Evolutionary conservation across 35 echinoderm and acorn worm genomes (phyloP).

Genomic region (Ophioderma brevispina): DNA sequence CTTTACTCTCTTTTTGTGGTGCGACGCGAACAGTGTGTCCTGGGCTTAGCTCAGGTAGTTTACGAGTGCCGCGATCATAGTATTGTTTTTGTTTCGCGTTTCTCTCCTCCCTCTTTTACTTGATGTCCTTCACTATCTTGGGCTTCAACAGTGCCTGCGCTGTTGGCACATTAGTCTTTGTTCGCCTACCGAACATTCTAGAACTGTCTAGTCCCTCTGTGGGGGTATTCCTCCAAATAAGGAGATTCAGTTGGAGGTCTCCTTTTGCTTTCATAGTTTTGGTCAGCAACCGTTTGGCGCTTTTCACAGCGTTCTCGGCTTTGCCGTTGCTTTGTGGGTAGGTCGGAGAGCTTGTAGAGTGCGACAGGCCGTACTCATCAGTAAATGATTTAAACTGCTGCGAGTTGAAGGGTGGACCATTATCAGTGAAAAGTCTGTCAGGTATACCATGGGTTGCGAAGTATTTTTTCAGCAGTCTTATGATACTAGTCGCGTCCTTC

Average conservation of each 20-base stretch:
- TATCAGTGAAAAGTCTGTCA: not conserved
- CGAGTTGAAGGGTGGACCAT: conserved; percentile 26
- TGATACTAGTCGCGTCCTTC: conserved; percentile 48
- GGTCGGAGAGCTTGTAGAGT: conserved; percentile 21
- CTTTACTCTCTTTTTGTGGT: not conserved
- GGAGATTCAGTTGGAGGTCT: conserved; percentile 24
- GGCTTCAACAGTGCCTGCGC: not conserved
- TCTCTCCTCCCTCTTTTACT: conserved; percentile 13
- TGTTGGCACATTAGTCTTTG: conserved; percentile 34
- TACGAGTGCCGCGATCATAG: conserved; percentile 42
- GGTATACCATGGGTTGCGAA: conserved; percentile 48
- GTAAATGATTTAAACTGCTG: conserved; percentile 29
- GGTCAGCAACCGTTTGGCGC: too few relatives aligned
- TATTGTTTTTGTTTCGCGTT: conserved; percentile 29
- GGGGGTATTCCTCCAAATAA: conserved; percentile 37
- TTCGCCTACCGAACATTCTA: conserved; percentile 17
- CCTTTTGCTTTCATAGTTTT: conserved; percentile 13
- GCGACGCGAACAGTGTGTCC: conserved; percentile 50
- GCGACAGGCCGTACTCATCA: conserved; percentile 7
- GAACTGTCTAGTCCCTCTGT: conserved; percentile 53
- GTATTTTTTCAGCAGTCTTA: conserved; percentile 39
- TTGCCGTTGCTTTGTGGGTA: conserved; percentile 40
- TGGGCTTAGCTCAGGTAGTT: conserved; percentile 19
- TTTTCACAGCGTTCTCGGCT: conserved; percentile 42
- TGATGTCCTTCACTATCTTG: not conserved